Percentiles rank a stretch among this genome's conserved stretches.
Conservation (phyloP, 1,140 invertebrate species). For the Eriocheir sinensis region DNA sequence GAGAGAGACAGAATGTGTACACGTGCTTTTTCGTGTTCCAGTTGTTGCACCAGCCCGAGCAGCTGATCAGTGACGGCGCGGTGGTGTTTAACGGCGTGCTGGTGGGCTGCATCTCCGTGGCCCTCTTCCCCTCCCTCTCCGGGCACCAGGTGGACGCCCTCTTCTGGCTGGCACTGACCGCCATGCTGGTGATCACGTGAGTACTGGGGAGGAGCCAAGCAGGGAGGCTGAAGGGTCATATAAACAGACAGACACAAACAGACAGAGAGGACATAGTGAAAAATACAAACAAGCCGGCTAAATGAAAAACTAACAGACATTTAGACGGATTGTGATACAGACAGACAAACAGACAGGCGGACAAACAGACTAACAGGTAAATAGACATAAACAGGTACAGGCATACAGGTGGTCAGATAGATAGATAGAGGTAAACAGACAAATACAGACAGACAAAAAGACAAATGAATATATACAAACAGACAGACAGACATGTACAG, state of each 20-base stretch:
- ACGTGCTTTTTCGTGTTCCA: no score
- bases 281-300: no score
- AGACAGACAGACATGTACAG: no score
- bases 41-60: constrained; percentile 64
- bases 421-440: background rate
- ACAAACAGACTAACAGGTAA: background rate
- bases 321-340: background rate
- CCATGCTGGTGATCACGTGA: constrained; percentile 63
- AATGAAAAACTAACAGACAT: background rate
- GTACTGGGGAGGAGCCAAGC: constrained; percentile 3
- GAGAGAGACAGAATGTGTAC: no score
- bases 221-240: no score
- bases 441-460: background rate
- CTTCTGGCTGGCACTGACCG: constrained; percentile 35
- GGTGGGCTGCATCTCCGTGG: constrained; percentile 73
- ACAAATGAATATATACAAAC: no score
- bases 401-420: background rate
- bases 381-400: background rate
- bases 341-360: background rate
- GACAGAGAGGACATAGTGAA: no score
- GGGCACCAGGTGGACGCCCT: constrained; percentile 30
- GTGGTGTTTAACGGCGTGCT: constrained; percentile 73
- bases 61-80: constrained; percentile 69
- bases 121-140: constrained; percentile 63
- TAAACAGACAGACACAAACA: no score